These are phyloP conservation scores for Drosophila tripunctata DNA, from an alignment of 2,888 invertebrate genomes.

Conservation along the genomic window DNA sequence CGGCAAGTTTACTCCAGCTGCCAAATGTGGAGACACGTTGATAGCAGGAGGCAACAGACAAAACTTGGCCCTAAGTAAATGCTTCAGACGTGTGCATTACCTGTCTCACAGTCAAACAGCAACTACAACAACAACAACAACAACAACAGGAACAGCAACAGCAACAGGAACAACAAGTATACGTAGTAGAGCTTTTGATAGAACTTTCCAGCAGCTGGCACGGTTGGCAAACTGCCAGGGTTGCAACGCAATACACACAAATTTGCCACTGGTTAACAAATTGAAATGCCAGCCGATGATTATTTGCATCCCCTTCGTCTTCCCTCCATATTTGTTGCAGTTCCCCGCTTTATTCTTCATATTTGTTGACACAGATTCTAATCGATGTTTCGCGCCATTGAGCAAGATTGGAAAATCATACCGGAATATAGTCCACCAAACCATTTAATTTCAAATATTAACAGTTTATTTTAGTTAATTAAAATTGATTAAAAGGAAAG, in stretches of 20 bases:
- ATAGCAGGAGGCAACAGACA: slow-evolving; percentile 51
- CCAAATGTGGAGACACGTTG: slow-evolving; percentile 74
- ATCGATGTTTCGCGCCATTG: no score
- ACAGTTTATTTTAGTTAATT: no score
- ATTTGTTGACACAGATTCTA: no score
- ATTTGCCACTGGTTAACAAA: slow-evolving; percentile 73
- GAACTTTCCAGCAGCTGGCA: slow-evolving; percentile 28
- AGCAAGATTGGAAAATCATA: no score
- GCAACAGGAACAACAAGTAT: slow-evolving; percentile 3
- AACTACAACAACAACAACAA: not conserved
- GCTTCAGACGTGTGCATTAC: slow-evolving; percentile 58
- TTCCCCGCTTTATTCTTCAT: no score
- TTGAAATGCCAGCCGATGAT: slow-evolving; percentile 61
- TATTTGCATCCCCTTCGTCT: slow-evolving; percentile 17
- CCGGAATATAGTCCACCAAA: no score
- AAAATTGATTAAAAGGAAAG: no score
- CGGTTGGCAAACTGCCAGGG: slow-evolving; percentile 15
- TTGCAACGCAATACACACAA: slow-evolving; percentile 38
- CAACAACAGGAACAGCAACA: not conserved
- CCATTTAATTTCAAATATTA: no score
- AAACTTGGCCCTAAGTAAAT: slow-evolving; percentile 58
- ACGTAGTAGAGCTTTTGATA: slow-evolving; percentile 38
- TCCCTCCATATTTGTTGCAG: no score
- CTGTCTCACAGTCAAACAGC: slow-evolving; percentile 20
- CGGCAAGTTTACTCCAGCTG: slow-evolving; percentile 69